These are phyloP conservation scores for Limnothrissa miodon DNA, from an alignment of 2,113 vertebrate species.

Conservation along the genomic window DNA sequence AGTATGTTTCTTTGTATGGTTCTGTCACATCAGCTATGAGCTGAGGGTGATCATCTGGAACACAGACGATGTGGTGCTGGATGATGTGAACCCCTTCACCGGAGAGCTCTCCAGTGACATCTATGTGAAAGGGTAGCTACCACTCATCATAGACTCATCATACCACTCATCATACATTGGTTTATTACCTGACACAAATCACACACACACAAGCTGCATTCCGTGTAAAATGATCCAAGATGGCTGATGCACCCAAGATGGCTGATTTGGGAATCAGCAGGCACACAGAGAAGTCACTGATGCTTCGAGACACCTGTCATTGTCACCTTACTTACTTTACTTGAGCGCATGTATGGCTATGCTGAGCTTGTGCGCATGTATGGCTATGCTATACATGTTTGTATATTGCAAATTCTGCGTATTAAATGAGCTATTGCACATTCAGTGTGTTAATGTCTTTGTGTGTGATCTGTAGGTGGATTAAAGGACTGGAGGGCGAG, in stretches of 20 bases:
- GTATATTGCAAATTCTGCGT: too few species aligned
- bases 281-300: too few species aligned
- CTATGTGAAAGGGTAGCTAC: slow-evolving; percentile 85
- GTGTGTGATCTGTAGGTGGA: slow-evolving; percentile 74
- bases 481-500: slow-evolving; percentile 84
- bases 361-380: not conserved
- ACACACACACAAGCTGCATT: not conserved
- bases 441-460: not conserved
- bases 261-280: too few species aligned
- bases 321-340: not conserved
- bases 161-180: not conserved
- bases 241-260: too few species aligned
- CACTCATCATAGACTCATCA: not conserved
- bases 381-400: too few species aligned
- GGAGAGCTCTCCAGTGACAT: slow-evolving; percentile 89
- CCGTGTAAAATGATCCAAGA: not conserved
- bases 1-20: slow-evolving; percentile 1
- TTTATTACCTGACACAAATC: not conserved
- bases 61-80: slow-evolving; percentile 85
- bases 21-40: slow-evolving; percentile 76
- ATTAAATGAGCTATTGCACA: not conserved
- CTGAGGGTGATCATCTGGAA: slow-evolving; percentile 94
- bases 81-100: slow-evolving; percentile 89
- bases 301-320: not conserved
- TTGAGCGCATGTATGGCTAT: not conserved